Conservation (phyloP, 2,113 vertebrate genomes). For the Microcebus ravelobensis region DNA sequence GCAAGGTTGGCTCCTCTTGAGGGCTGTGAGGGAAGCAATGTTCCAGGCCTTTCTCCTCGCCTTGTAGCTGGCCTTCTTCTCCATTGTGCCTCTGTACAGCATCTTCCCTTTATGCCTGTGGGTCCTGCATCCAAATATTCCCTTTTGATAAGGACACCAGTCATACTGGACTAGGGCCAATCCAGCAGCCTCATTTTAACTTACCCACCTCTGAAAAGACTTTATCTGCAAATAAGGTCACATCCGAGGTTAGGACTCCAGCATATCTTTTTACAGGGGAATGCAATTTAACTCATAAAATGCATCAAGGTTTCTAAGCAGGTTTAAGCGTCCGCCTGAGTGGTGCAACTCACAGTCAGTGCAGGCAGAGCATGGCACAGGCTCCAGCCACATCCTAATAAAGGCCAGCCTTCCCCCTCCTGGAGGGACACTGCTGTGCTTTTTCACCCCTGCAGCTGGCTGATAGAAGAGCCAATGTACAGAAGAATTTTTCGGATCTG, state of each 20-base stretch:
- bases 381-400: background rate
- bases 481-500: background rate
- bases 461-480: rapidly evolving
- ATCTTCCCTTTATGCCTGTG: background rate
- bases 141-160: background rate
- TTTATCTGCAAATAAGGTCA: background rate
- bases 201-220: background rate
- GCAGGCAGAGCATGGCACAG: background rate
- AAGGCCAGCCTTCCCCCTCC: background rate
- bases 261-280: background rate
- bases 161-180: background rate
- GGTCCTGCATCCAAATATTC: background rate
- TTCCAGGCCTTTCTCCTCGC: background rate
- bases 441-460: background rate
- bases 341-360: background rate
- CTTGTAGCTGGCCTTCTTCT: background rate
- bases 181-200: background rate
- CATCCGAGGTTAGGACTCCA: background rate
- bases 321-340: background rate
- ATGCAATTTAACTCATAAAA: background rate
- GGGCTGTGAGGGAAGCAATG: background rate
- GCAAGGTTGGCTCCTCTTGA: background rate
- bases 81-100: background rate
- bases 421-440: background rate
- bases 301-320: background rate